phyloP scores from a whole-genome alignment of 1,140 invertebrate species.

The Spodoptera frugiperda region DNA sequence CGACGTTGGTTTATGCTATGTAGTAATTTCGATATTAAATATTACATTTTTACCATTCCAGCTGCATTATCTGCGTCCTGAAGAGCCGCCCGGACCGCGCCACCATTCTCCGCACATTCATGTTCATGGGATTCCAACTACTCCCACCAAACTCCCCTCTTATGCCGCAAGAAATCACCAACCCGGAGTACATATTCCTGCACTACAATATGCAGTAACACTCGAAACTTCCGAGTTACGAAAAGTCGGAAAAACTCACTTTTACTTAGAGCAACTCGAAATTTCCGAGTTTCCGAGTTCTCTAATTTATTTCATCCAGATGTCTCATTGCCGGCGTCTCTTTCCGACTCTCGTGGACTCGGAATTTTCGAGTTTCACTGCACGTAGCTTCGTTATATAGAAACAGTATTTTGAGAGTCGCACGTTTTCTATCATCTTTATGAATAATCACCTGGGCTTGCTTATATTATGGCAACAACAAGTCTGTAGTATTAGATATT shows the following conservation, averaged over 20 bases:
- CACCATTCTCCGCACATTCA: conserved; percentile 96
- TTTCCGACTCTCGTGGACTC: conserved; percentile 23
- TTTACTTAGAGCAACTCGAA: background rate
- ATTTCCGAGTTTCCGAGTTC: conserved; percentile 14
- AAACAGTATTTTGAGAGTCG: conserved; percentile 60
- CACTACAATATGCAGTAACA: conserved; percentile 92
- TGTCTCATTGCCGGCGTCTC: background rate
- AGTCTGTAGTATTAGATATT: conserved; percentile 71
- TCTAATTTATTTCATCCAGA: background rate
- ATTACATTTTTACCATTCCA: conserved; percentile 54
- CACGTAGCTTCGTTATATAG: conserved; percentile 39
- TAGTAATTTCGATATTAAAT: too few relatives aligned
- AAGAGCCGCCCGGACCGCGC: conserved; percentile 94
- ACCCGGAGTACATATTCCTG: conserved; percentile 91
- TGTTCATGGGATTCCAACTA: conserved; percentile 97
- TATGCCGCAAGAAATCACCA: conserved; percentile 88
- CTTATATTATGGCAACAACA: conserved; percentile 65
- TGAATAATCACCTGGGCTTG: conserved; percentile 57
- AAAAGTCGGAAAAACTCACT: conserved; percentile 15
- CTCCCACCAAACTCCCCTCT: conserved; percentile 93
- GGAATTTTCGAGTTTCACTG: conserved; percentile 36
- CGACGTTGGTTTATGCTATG: too few relatives aligned
- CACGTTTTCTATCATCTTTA: conserved; percentile 56
- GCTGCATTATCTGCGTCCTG: conserved; percentile 90
- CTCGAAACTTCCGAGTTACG: conserved; percentile 14